Evolutionary conservation across 2,797 vertebrate species (phyloP).

Genomic region (Lepidocolaptes lacrymiger): DNA sequence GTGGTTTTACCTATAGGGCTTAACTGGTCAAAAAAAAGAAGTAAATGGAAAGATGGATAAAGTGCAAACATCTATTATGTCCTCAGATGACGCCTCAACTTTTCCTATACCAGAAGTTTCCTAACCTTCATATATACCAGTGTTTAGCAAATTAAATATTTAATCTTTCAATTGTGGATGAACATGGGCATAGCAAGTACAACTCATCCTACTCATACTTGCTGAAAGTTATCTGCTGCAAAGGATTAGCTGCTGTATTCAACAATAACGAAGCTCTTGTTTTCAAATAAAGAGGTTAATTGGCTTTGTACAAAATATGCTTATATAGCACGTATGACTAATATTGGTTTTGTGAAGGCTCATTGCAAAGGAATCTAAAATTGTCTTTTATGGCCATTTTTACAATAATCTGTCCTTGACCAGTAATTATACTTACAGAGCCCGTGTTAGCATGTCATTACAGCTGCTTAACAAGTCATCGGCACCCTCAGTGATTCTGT

Average conservation of each 20-base stretch:
- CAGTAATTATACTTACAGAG: constrained; percentile 60
- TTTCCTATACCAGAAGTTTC: constrained; percentile 15
- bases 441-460: constrained; percentile 36
- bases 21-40: not conserved
- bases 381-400: constrained; percentile 74
- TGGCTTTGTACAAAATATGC: constrained; percentile 71
- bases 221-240: constrained; percentile 66
- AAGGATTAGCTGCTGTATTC: constrained; percentile 72
- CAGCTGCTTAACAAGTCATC: constrained; percentile 34
- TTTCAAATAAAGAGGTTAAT: constrained; percentile 80
- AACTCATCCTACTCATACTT: constrained; percentile 57
- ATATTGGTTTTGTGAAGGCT: constrained; percentile 73
- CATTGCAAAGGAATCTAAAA: constrained; percentile 61
- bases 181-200: constrained; percentile 39
- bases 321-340: constrained; percentile 64
- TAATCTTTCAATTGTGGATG: constrained; percentile 67
- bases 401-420: constrained; percentile 74
- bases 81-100: not conserved
- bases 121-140: constrained; percentile 48
- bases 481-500: constrained; percentile 10
- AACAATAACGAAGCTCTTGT: constrained; percentile 71
- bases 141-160: constrained; percentile 73
- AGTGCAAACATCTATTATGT: not conserved
- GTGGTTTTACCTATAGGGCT: not conserved
- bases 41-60: not conserved